Conservation (phyloP, 2,888 invertebrate species). For the Lasiommata megera region DNA sequence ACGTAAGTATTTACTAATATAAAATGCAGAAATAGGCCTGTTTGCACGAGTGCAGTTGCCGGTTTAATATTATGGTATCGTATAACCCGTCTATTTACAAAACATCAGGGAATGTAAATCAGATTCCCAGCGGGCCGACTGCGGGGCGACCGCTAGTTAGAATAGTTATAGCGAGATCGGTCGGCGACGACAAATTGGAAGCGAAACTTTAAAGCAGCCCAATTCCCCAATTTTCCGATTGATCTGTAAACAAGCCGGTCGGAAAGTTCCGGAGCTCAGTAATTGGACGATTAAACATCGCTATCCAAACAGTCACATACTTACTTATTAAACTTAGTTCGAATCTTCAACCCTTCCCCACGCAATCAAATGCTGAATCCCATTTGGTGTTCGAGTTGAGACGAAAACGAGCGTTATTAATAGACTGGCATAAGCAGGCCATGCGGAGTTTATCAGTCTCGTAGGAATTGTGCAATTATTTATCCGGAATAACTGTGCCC, state of each 20-base stretch:
- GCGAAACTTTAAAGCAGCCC: constrained; percentile 16
- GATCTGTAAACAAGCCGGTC: constrained; percentile 23
- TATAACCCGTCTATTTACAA: not conserved
- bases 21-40: no score
- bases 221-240: constrained; percentile 27
- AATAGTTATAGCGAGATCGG: not conserved
- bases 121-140: not conserved
- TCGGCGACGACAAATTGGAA: constrained; percentile 2
- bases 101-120: not conserved
- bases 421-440: no score
- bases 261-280: constrained; percentile 10
- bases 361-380: not conserved
- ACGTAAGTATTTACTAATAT: no score
- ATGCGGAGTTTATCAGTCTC: no score
- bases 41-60: no score
- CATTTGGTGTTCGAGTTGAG: not conserved
- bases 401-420: not conserved
- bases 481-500: no score
- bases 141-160: not conserved
- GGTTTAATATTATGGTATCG: no score
- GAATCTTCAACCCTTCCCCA: not conserved
- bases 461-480: no score
- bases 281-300: constrained; percentile 26
- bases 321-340: constrained; percentile 18
- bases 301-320: constrained; percentile 20